Evolutionary conservation across 1,140 invertebrate genomes (phyloP), one percentile per base, ranked within the genome.

Genomic region (Caenorhabditis elegans): DNA sequence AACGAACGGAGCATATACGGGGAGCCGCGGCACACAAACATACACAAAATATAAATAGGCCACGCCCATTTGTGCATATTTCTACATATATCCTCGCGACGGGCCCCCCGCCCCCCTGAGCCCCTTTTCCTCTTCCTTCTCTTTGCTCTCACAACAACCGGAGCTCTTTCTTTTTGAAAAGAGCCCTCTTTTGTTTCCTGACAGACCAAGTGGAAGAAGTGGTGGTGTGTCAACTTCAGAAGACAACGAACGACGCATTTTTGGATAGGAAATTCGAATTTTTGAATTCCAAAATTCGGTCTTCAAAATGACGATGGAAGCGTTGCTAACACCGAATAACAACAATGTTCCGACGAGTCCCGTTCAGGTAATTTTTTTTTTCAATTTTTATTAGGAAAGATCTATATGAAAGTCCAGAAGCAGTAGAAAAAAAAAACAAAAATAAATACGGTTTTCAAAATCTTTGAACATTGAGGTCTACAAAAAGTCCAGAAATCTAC

Each of bases 121-220:
- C 49, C 3, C 46, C 13, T n/a, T 48, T 26, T 24, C 2, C 22
- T 26, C 15, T 17, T n/a, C 47, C 15, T n/a, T 48, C 47, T 48
- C 5, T n/a, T 15, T 53, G 19, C 24, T 60, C 53, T 34, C 24
- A 24, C 24, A n/a, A 60, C 19, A 60, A 60, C 8, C 11, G 51
- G 51, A 60, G 28, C 53, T 34, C 28, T n/a, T 22, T n/a, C 5
- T 48, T 13, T n/a, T 6, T 53, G 19, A 10, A 55, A 26, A 53
- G 51, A 55, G 55, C 55, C 24, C 55, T 43, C 60, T 70, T 70
- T 70, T 70, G 60, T 70, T 70, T 70, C 60, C 60, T 70, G 60
- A 39, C 60, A 70, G 60, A 22, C 60, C 60, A 70, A 70, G 60
- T 43, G 60, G 60, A 70, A 70, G 34, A 43, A 70, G 60, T 39